phyloP scores from a whole-genome alignment of 2,113 vertebrate species.

The Gasterosteus nipponicus region DNA sequence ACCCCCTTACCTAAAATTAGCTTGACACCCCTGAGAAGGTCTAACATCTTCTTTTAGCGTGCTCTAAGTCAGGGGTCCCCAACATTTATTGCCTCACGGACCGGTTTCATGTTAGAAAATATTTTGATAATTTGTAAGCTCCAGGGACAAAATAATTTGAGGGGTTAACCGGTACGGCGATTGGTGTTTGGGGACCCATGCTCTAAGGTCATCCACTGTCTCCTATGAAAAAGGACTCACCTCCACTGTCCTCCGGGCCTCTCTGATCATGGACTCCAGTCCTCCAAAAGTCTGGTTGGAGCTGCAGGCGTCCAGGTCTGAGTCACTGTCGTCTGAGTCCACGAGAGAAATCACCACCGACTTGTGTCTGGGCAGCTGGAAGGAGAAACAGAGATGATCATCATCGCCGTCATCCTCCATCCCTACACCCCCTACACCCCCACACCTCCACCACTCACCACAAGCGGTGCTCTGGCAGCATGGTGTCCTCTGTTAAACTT shows the following conservation, averaged over 20 bases:
- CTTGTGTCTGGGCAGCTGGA: conserved; percentile 93
- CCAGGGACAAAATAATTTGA: too few relatives aligned
- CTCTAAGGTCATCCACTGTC: not conserved
- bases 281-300: conserved; percentile 88
- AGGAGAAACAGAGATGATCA: conserved; percentile 11
- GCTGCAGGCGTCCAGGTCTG: conserved; percentile 86
- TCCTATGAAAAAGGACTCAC: conserved; percentile 67
- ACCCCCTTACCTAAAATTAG: too few relatives aligned
- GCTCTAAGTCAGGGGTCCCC: too few relatives aligned
- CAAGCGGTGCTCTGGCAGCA: conserved; percentile 76
- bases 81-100: too few relatives aligned
- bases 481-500: conserved; percentile 87
- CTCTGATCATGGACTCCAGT: conserved; percentile 98
- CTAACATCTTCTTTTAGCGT: too few relatives aligned
- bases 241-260: conserved; percentile 95
- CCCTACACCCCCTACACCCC: not conserved
- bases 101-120: too few relatives aligned
- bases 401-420: not conserved
- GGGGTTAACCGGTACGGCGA: too few relatives aligned
- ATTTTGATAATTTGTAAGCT: too few relatives aligned
- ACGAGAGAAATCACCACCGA: conserved; percentile 94
- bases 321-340: conserved; percentile 95
- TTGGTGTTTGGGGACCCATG: too few relatives aligned
- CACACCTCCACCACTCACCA: conserved; percentile 67
- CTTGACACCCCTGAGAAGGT: too few relatives aligned